Conservation (phyloP, 1,140 invertebrate genomes). For the Eumeta japonica region DNA sequence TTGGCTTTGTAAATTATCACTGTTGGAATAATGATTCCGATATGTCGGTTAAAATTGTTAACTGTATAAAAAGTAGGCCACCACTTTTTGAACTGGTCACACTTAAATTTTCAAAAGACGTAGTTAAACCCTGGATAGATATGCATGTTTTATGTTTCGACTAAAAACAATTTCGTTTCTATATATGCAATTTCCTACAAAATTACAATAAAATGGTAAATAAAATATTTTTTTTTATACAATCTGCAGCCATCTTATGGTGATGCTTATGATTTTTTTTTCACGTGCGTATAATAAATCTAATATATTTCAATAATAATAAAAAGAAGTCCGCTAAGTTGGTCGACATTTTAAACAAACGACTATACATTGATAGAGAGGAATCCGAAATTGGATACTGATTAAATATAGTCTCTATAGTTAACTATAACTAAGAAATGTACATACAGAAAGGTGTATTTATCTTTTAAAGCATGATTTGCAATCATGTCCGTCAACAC, state of each 20-base stretch:
- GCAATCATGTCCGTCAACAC: conserved; percentile 45
- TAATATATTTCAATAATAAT: conserved; percentile 56
- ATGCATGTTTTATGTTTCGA: conserved; percentile 32
- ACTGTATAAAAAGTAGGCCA: no score
- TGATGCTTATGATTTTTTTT: conserved; percentile 47
- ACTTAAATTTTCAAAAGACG: no score
- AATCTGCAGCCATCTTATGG: conserved; percentile 55
- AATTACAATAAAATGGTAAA: conserved; percentile 36
- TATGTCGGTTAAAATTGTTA: no score
- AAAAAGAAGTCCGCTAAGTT: conserved; percentile 54
- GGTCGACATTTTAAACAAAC: conserved; percentile 55
- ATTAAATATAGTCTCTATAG: conserved; percentile 53
- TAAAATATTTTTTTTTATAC: conserved; percentile 52
- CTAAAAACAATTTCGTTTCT: conserved; percentile 26
- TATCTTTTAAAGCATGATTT: conserved; percentile 41
- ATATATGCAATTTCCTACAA: conserved; percentile 50
- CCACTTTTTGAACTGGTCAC: no score
- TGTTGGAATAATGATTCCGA: no score
- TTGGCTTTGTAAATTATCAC: conserved; percentile 55
- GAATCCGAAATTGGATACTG: conserved; percentile 55
- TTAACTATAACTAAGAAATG: conserved; percentile 50
- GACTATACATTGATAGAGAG: conserved; percentile 55
- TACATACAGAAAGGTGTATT: conserved; percentile 45
- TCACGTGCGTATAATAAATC: conserved; percentile 47
- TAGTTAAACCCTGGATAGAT: conserved; percentile 48